Evolutionary conservation across 2,113 vertebrate species (phyloP).

Genomic region (Myocastor coypus): DNA sequence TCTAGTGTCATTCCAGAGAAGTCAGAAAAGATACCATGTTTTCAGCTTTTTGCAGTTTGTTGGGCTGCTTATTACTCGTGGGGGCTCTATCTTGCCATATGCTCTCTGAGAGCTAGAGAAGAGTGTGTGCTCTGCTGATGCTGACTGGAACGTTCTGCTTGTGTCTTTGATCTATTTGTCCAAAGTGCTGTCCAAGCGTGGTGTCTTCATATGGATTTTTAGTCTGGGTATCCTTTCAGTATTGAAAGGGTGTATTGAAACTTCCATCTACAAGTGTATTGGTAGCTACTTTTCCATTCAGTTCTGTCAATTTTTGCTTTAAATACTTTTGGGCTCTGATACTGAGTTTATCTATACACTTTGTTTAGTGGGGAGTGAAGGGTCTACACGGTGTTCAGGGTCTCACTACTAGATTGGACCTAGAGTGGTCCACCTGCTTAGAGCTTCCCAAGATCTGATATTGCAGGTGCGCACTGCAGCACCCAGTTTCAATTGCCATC

Average conservation of each 20-base stretch:
- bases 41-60: background rate
- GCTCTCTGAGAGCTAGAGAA: background rate
- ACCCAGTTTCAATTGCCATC: no score
- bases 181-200: background rate
- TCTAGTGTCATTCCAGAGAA: background rate
- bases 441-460: no score
- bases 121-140: background rate
- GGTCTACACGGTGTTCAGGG: no score
- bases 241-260: background rate
- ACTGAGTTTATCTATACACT: background rate
- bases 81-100: background rate
- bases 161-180: background rate
- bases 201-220: background rate
- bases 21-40: background rate
- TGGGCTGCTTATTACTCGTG: background rate
- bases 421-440: no score
- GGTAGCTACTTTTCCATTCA: background rate
- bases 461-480: no score
- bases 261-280: background rate
- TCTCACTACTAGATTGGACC: no score
- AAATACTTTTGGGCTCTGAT: background rate
- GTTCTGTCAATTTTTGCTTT: background rate
- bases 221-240: background rate
- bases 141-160: background rate
- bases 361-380: no score